Percentiles rank a stretch among this genome's conserved stretches.
These are phyloP conservation scores for Sinocyclocheilus maitianheensis DNA, from an alignment of 2,113 vertebrate species.

Conservation along the genomic window DNA sequence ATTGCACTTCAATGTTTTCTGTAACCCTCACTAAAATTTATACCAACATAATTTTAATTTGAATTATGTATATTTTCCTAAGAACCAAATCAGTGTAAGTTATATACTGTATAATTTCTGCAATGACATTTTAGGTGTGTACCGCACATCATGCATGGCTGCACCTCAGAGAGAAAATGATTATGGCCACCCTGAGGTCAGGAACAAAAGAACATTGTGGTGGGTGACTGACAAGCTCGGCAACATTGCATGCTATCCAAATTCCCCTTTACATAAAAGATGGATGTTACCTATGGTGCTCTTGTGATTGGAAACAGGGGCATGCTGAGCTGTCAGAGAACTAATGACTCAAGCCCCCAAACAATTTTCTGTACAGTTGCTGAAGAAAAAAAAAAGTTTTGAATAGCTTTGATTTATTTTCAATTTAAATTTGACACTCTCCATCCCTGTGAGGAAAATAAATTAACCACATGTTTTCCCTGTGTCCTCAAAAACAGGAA, in stretches of 20 bases:
- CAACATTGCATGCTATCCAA: background rate
- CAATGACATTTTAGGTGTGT: background rate
- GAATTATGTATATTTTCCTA: background rate
- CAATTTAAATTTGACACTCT: background rate
- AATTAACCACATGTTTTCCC: background rate
- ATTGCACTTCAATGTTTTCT: background rate
- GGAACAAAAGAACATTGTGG: slow-evolving; percentile 23
- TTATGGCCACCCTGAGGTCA: slow-evolving; percentile 29
- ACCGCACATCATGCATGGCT: background rate
- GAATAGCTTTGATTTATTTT: slow-evolving; percentile 28
- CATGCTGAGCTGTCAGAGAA: background rate
- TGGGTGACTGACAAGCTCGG: background rate
- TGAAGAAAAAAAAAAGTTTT: background rate
- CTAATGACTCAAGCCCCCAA: slow-evolving; percentile 2
- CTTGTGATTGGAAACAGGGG: slow-evolving; percentile 15
- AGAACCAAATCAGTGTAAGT: background rate
- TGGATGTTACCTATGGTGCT: slow-evolving; percentile 19
- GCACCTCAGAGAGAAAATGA: slow-evolving; percentile 23
- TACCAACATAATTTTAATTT: background rate
- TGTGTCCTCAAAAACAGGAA: background rate
- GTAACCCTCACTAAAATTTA: background rate
- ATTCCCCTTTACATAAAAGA: slow-evolving; percentile 34
- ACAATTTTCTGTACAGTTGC: background rate
- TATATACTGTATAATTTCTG: background rate
- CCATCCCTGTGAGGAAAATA: background rate